Base-by-base conservation (phyloP, 2,113 vertebrate species). In the mouse (Mus musculus) region DNA sequence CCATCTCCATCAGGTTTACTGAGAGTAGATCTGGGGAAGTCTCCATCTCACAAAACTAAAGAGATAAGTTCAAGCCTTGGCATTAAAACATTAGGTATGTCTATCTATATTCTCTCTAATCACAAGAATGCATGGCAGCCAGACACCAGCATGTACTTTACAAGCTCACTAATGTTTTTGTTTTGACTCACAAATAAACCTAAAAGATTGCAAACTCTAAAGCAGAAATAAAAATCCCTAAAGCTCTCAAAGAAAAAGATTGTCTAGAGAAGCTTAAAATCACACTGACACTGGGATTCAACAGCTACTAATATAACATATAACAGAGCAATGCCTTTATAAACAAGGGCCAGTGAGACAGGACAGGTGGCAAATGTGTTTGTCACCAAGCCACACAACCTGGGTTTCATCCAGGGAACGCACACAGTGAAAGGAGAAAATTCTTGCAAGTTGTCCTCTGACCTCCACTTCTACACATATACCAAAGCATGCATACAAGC, bases 191-290 rank as follows among this genome's bases (percentile, higher is more conserved):
- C 59, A 93, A 67, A 91, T 84, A 92, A 42, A 78, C 54, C 36
- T 84, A 78, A 0, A 9, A 89, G 69, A 95, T 75, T 93, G 39
- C 80, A 95, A 97, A 87, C 24, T 84, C 39, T 22, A 93, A 92
- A 56, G 28, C 49, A 80, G 71, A 90, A 88, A 63, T 49, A 86
- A 87, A 88, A 92, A 95, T 80, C 3, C 72, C 42, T 46, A 90
- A 82, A 69, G 28, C 33, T 91, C 96, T 93, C 86, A 96, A 88
- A 91, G 81, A n/a, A 84, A 76, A 61, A 92, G 61, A 3, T 89
- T 93, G 85, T 61, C 80, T 33, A 77, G 78, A 94, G 91, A 93
- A 69, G 20, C 80, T 97, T 49, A 92, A 95, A 96, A 89, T 91
- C 95, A 91, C 52, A 86, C 54, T 93, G 72, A 89, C 78, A 85